These are phyloP conservation scores for Ctena decussata DNA, from an alignment of 2,888 invertebrate genomes.

Conservation along the genomic window DNA sequence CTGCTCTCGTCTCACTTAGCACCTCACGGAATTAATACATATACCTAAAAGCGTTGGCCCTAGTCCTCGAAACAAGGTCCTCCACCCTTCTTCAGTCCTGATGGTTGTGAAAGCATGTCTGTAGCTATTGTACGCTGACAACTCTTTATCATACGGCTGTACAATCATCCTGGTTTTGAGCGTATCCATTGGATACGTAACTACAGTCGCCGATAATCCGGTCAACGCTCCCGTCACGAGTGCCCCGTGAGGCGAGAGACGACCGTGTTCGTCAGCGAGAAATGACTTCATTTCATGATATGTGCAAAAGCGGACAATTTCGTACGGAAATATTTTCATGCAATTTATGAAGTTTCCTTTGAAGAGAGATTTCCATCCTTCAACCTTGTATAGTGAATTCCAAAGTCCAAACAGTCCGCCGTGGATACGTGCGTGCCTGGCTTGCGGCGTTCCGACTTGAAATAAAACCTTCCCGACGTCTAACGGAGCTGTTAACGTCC, in stretches of 20 bases:
- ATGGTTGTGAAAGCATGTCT: slow-evolving; percentile 28
- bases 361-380: slow-evolving; percentile 32
- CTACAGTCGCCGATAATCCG: slow-evolving; percentile 41
- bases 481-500: slow-evolving; percentile 48
- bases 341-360: slow-evolving; percentile 49
- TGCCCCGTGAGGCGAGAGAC: slow-evolving; percentile 17
- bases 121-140: slow-evolving; percentile 19
- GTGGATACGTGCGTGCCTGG: slow-evolving; percentile 7
- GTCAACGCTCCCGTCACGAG: slow-evolving; percentile 17
- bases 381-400: slow-evolving; percentile 9
- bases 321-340: slow-evolving; percentile 38
- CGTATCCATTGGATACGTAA: slow-evolving; percentile 47
- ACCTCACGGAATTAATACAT: neutral
- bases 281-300: slow-evolving; percentile 15
- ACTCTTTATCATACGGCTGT: slow-evolving; percentile 11
- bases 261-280: slow-evolving; percentile 18
- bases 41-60: slow-evolving; percentile 35
- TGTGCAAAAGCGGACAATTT: slow-evolving; percentile 26
- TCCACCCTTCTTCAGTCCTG: slow-evolving; percentile 24
- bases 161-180: slow-evolving; percentile 52
- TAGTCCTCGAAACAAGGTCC: slow-evolving; percentile 33
- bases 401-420: slow-evolving; percentile 27
- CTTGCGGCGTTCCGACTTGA: slow-evolving; percentile 45
- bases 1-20: too few relatives aligned
- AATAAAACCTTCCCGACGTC: slow-evolving; percentile 46